Conservation (phyloP, 2,113 vertebrate genomes). For the Narcine bancroftii region DNA sequence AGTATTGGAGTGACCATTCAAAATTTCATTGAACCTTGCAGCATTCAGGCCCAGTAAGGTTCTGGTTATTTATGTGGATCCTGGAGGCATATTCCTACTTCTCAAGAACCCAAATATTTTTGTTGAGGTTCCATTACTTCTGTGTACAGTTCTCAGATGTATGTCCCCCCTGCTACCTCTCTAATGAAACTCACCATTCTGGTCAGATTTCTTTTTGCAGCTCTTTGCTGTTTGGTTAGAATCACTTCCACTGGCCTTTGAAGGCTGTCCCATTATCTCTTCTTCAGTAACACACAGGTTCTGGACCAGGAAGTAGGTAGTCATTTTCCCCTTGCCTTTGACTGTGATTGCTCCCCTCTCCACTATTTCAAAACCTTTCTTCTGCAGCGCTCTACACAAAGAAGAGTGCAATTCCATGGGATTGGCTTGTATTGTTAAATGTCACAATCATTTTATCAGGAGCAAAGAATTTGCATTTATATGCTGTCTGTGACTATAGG, state of each 20-base stretch:
- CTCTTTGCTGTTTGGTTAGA: slow-evolving; percentile 39
- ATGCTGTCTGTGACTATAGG: too few species aligned
- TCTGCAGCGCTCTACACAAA: slow-evolving; percentile 53
- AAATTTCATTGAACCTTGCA: not conserved
- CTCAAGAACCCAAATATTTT: too few species aligned
- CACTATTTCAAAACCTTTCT: slow-evolving; percentile 56
- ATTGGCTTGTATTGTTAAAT: not conserved
- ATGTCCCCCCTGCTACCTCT: not conserved
- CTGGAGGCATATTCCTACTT: too few species aligned
- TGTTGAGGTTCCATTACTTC: too few species aligned
- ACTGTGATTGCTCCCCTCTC: slow-evolving; percentile 63
- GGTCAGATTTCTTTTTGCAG: slow-evolving; percentile 15
- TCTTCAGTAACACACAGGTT: slow-evolving; percentile 57
- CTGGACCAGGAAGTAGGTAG: slow-evolving; percentile 61
- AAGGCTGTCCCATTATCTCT: slow-evolving; percentile 57
- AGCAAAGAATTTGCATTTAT: not conserved
- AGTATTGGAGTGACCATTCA: not conserved
- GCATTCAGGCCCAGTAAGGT: too few species aligned
- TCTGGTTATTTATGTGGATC: too few species aligned
- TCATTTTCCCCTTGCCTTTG: slow-evolving; percentile 70
- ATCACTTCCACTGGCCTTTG: not conserved
- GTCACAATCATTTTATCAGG: not conserved
- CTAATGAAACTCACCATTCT: not conserved
- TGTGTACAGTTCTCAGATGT: not conserved
- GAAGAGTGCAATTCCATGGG: not conserved